Evolutionary conservation across 2,888 invertebrate species (phyloP).

Genomic region (Meghimatium bilineatum): DNA sequence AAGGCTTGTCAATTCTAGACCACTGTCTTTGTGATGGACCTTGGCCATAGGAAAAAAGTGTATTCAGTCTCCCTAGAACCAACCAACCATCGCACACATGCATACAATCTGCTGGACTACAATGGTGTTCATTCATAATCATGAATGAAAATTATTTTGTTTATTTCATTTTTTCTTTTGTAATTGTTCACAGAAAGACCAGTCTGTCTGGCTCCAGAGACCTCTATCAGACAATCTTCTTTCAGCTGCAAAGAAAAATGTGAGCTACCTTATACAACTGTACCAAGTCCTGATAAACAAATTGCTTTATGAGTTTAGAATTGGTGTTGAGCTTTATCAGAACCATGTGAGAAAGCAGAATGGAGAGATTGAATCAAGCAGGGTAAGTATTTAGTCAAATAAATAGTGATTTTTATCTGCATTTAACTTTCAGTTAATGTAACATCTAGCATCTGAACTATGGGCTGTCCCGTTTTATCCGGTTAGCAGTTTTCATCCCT

Average conservation of each 20-base stretch:
- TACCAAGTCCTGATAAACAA: conserved; percentile 18
- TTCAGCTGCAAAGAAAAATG: conserved; percentile 2
- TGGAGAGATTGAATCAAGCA: conserved; percentile 19
- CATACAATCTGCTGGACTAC: too few species aligned
- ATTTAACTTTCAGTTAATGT: not conserved
- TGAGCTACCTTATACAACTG: conserved; percentile 19
- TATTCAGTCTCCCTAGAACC: too few species aligned
- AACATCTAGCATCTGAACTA: not conserved
- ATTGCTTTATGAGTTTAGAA: conserved; percentile 36
- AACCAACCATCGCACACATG: too few species aligned
- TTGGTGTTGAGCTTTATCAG: conserved; percentile 36
- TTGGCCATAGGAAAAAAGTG: too few species aligned
- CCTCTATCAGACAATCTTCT: conserved; percentile 28
- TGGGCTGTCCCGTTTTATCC: not conserved
- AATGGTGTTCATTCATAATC: too few species aligned
- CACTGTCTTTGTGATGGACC: too few species aligned
- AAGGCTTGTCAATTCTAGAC: too few species aligned
- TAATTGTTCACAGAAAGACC: conserved; percentile 19
- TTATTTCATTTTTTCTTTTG: too few species aligned
- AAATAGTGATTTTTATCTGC: not conserved
- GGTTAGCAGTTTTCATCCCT: too few species aligned
- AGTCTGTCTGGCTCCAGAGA: conserved; percentile 29
- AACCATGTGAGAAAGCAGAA: conserved; percentile 28
- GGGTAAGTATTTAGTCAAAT: not conserved
- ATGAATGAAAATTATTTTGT: too few species aligned